Evolutionary conservation across 2,888 invertebrate genomes (phyloP).

Genomic region (Leptinotarsa haldemani): DNA sequence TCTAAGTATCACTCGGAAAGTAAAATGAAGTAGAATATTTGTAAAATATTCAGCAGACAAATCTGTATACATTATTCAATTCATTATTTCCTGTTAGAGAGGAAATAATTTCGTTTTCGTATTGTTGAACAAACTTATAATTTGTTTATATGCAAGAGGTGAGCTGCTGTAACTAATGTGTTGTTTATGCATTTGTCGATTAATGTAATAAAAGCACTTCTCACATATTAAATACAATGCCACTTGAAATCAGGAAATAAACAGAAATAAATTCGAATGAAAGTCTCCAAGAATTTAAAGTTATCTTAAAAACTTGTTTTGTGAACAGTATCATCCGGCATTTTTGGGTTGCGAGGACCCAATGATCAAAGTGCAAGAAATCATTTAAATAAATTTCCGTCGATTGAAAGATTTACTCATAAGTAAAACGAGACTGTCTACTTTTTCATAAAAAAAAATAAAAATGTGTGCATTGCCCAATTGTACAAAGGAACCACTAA

Average conservation of each 20-base stretch:
- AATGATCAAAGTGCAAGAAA: too few relatives aligned
- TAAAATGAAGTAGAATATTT: background rate
- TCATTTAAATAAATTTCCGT: too few relatives aligned
- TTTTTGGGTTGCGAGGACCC: too few relatives aligned
- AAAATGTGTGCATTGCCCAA: too few relatives aligned
- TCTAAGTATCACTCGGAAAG: background rate
- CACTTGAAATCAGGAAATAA: background rate
- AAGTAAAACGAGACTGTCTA: too few relatives aligned
- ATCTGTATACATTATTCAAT: background rate
- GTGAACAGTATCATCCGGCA: too few relatives aligned
- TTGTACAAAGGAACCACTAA: too few relatives aligned
- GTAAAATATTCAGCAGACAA: background rate
- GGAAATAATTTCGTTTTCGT: slow-evolving; percentile 11
- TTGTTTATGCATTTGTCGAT: slow-evolving; percentile 13
- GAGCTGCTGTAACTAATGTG: slow-evolving; percentile 22
- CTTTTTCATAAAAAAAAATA: too few relatives aligned
- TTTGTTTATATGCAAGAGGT: slow-evolving; percentile 15
- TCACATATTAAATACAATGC: background rate
- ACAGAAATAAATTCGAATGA: background rate
- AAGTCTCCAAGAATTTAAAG: background rate
- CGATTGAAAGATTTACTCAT: too few relatives aligned
- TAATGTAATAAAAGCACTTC: background rate
- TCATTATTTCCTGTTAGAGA: slow-evolving; percentile 8
- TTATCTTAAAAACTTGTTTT: too few relatives aligned
- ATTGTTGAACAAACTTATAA: background rate